Conservation (phyloP, 2,797 vertebrate species). For the Liparis tanakae region DNA sequence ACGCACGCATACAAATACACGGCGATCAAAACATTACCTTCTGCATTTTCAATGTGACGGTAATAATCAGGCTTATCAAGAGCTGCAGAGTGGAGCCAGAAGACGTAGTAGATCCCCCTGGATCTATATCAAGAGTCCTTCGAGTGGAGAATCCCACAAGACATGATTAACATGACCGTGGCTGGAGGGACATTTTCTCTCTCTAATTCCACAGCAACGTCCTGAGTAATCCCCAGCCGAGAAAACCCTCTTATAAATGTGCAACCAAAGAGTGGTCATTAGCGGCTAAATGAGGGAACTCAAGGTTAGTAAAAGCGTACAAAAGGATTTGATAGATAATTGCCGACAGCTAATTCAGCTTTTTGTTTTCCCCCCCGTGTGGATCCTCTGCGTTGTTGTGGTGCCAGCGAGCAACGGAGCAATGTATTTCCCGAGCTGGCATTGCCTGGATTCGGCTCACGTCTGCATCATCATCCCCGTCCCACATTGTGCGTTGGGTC, state of each 20-base stretch:
- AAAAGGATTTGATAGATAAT: constrained; percentile 52
- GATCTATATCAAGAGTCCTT: constrained; percentile 65
- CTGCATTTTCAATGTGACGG: too few relatives aligned
- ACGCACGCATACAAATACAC: too few relatives aligned
- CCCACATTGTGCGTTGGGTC: constrained; percentile 50
- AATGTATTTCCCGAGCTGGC: constrained; percentile 43
- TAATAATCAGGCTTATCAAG: constrained; percentile 64
- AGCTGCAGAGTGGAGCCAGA: constrained; percentile 44
- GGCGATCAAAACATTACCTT: too few relatives aligned
- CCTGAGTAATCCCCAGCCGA: constrained; percentile 59
- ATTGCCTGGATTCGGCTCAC: constrained; percentile 54
- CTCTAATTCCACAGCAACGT: constrained; percentile 49
- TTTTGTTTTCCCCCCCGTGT: constrained; percentile 29
- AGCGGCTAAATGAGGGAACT: constrained; percentile 44
- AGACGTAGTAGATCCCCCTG: constrained; percentile 65
- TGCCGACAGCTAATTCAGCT: constrained; percentile 36
- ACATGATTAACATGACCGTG: constrained; percentile 81
- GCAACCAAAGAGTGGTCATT: constrained; percentile 53
- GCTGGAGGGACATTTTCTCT: constrained; percentile 58
- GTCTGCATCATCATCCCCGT: constrained; percentile 44
- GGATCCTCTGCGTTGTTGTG: constrained; percentile 18
- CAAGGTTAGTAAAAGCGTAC: constrained; percentile 54
- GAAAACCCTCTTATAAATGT: constrained; percentile 49
- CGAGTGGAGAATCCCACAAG: constrained; percentile 72
- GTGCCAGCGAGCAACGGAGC: constrained; percentile 22